These are phyloP conservation scores for Scomber japonicus DNA, from an alignment of 2,113 vertebrate genomes.

Conservation along the genomic window DNA sequence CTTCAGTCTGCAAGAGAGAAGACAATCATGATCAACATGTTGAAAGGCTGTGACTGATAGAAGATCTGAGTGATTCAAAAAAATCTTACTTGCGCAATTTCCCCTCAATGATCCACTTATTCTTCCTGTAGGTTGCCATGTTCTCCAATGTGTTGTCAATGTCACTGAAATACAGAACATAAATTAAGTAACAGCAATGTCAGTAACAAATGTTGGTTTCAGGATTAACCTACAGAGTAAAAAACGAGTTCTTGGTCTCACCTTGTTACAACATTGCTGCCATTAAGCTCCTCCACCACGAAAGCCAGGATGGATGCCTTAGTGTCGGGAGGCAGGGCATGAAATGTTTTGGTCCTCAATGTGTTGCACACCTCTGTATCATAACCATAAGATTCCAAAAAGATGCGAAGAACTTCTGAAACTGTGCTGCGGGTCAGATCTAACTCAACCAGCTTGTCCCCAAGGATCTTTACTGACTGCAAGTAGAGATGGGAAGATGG, in stretches of 20 bases:
- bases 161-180: slow-evolving; percentile 84
- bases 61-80: not conserved
- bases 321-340: slow-evolving; percentile 89
- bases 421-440: slow-evolving; percentile 91
- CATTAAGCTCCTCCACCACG: slow-evolving; percentile 95
- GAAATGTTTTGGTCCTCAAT: slow-evolving; percentile 93
- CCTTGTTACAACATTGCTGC: slow-evolving; percentile 91
- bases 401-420: slow-evolving; percentile 94
- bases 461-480: slow-evolving; percentile 96
- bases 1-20: slow-evolving; percentile 86
- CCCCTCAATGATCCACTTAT: slow-evolving; percentile 97
- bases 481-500: not conserved
- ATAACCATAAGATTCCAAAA: slow-evolving; percentile 90
- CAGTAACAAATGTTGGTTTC: not conserved
- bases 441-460: slow-evolving; percentile 93
- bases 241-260: slow-evolving; percentile 54
- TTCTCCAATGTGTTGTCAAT: slow-evolving; percentile 96
- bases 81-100: slow-evolving; percentile 91
- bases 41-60: not conserved
- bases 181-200: not conserved
- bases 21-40: slow-evolving; percentile 4
- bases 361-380: slow-evolving; percentile 88
- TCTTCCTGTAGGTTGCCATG: slow-evolving; percentile 93
- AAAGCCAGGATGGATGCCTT: slow-evolving; percentile 93
- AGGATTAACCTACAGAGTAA: not conserved